Conservation (phyloP, 2,797 vertebrate species). For the Austrolebias charrua region DNA sequence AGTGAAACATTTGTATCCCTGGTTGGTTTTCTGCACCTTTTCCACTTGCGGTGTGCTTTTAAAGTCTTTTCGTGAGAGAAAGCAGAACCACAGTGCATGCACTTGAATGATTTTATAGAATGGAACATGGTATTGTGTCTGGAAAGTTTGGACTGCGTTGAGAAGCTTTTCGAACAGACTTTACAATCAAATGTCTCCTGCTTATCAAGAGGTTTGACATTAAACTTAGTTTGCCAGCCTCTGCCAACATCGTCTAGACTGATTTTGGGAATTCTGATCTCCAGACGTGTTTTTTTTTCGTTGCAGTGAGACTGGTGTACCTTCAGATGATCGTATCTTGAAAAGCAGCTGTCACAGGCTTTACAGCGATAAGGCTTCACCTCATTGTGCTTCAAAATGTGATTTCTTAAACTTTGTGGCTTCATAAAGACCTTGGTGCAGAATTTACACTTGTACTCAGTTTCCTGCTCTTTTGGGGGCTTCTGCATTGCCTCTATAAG, state of each 20-base stretch:
- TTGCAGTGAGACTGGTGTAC: slow-evolving; percentile 76
- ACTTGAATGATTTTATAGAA: slow-evolving; percentile 70
- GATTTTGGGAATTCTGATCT: slow-evolving; percentile 78
- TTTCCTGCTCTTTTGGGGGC: slow-evolving; percentile 28
- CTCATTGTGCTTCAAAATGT: slow-evolving; percentile 83
- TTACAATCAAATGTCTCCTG: slow-evolving; percentile 60
- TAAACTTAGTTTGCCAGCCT: slow-evolving; percentile 62
- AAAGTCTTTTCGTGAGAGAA: slow-evolving; percentile 69
- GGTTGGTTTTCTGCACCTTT: slow-evolving; percentile 52
- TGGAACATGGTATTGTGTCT: slow-evolving; percentile 76
- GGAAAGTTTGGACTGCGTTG: slow-evolving; percentile 60
- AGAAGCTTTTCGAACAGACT: slow-evolving; percentile 70
- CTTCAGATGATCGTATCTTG: slow-evolving; percentile 80
- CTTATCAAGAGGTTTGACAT: slow-evolving; percentile 19
- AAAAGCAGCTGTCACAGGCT: slow-evolving; percentile 80
- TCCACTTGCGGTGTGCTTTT: slow-evolving; percentile 57
- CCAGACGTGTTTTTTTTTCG: slow-evolving; percentile 63
- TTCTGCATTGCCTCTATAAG: slow-evolving; percentile 24
- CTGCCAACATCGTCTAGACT: slow-evolving; percentile 70
- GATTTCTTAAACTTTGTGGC: slow-evolving; percentile 71
- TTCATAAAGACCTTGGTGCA: slow-evolving; percentile 81
- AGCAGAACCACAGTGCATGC: slow-evolving; percentile 61
- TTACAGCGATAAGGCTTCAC: slow-evolving; percentile 84
- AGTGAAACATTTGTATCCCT: slow-evolving; percentile 11
- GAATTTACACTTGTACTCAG: slow-evolving; percentile 78